phyloP scores from a whole-genome alignment of 2,888 invertebrate species.

The Hirtodrosophila histrioides region DNA sequence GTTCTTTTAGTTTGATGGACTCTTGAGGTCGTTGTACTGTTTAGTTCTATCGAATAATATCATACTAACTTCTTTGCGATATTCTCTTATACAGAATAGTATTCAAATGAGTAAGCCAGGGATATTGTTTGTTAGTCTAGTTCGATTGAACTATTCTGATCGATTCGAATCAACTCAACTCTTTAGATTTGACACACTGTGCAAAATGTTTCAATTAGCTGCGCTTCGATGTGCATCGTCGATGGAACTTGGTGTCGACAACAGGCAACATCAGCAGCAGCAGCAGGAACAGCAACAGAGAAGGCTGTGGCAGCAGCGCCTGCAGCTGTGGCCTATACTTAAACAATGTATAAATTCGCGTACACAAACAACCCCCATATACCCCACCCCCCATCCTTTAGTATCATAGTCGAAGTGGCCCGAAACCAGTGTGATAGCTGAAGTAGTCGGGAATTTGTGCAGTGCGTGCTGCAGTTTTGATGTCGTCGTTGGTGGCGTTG shows the following conservation, averaged over 20 bases:
- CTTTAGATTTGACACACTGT: constrained; percentile 53
- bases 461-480: constrained; percentile 51
- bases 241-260: constrained; percentile 68
- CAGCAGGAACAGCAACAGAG: constrained; percentile 18
- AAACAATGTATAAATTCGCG: constrained; percentile 77
- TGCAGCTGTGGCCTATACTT: constrained; percentile 71
- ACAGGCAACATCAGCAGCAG: constrained; percentile 31
- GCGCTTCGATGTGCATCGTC: constrained; percentile 78
- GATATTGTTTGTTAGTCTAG: too few relatives aligned
- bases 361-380: constrained; percentile 57
- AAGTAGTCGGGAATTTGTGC: constrained; percentile 46
- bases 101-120: too few relatives aligned
- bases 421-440: constrained; percentile 26
- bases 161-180: too few relatives aligned
- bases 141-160: too few relatives aligned
- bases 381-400: background rate
- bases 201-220: constrained; percentile 73
- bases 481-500: constrained; percentile 48
- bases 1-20: too few relatives aligned
- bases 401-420: background rate
- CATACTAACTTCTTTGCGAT: too few relatives aligned
- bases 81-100: too few relatives aligned
- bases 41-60: too few relatives aligned
- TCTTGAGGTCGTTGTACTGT: too few relatives aligned
- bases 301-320: constrained; percentile 45